Base-by-base conservation (phyloP, 1,140 invertebrate species). In the Diorhabda sublineata region DNA sequence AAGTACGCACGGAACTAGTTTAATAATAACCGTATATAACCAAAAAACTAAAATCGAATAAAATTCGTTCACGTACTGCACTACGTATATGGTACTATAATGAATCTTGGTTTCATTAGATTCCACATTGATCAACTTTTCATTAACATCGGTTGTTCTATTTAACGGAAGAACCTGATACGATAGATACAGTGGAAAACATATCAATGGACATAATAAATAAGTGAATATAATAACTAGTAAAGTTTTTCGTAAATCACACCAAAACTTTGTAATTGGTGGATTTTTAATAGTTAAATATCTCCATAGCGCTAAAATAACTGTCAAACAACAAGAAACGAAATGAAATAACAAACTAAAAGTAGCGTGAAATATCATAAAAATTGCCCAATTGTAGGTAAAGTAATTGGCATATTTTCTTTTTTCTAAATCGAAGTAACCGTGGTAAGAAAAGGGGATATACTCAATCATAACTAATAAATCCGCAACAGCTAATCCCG, bases 401-500 rank as follows among this genome's bases (percentile, higher is more conserved):
- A 82, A 86, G 62, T 84, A 86, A 52, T 89, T 85, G 9, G 86
- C 79, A 73, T 85, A 82, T 1, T 86, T 83, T 26, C 86, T 82
- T 2, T 84, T 80, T 66, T 75, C 61, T 0, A 71, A 68, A 57
- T 87, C 85, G 45, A 95, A 86, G 72, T 94, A 93, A 77, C 89
- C 87, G 78, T 96, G 93, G 52, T 91, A 85, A 2, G 90, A 88
- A 77, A 92, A 97, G 0, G 95, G 95, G 65, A 98, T 92, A 79
- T 98, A 98, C 69, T 95, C 94, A 43, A 95, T 79, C 95, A 98
- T 98, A 0, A 97, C 94, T 2, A 97, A 83, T 58, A 97, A 85
- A 81, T 98, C 96, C 2, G 94, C 93, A 1, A 97, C 87, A 0
- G 96, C 96, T 41, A 98, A 84, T 8, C 92, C 95, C 0, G 94